Percentiles rank a stretch among this genome's conserved stretches.
phyloP scores from a whole-genome alignment of 2,113 vertebrate species.

The Ammodytes marinus region DNA sequence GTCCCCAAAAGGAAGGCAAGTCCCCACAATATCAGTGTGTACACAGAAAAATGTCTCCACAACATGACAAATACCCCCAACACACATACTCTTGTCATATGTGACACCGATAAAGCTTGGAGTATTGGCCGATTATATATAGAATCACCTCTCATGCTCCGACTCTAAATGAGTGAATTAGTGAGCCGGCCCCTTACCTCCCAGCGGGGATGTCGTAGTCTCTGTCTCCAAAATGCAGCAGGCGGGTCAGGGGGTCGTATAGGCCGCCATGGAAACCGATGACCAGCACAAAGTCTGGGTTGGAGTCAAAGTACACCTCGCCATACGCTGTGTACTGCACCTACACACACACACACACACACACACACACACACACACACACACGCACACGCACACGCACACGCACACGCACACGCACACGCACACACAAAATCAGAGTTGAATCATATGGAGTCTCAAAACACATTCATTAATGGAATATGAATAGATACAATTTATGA shows the following conservation, averaged over 20 bases:
- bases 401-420: too few species aligned
- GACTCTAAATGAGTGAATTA: neutral
- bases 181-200: constrained; percentile 70
- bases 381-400: too few species aligned
- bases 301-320: constrained; percentile 98
- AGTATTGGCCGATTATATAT: neutral
- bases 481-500: neutral
- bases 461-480: neutral
- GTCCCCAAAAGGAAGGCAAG: too few species aligned
- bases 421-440: too few species aligned
- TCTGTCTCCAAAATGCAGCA: constrained; percentile 96
- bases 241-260: constrained; percentile 94
- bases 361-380: too few species aligned
- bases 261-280: constrained; percentile 97
- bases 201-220: constrained; percentile 98
- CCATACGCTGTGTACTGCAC: constrained; percentile 98
- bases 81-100: constrained; percentile 24
- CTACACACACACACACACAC: constrained; percentile 53
- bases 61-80: too few species aligned
- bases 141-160: neutral
- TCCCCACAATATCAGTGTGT: too few species aligned
- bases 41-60: too few species aligned
- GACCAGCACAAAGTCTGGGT: constrained; percentile 96
- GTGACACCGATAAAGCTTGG: neutral
- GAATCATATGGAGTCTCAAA: neutral